Evolutionary conservation across 2,888 invertebrate genomes (phyloP).

Genomic region (Drosophila tanythrix): DNA sequence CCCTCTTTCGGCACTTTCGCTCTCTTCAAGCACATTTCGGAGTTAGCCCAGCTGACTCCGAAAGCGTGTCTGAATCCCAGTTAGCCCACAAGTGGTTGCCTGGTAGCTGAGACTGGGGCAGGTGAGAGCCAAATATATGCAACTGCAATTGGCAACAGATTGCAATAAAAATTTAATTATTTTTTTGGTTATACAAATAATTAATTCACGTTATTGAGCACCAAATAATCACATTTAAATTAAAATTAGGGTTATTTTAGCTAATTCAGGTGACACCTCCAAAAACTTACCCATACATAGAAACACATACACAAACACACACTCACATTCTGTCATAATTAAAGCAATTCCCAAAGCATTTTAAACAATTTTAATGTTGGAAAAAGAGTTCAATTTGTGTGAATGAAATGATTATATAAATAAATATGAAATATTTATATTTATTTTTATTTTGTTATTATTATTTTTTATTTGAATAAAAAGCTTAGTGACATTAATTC

Average conservation of each 20-base stretch:
- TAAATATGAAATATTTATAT: not conserved
- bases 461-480: not conserved
- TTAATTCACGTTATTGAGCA: constrained; percentile 6
- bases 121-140: constrained; percentile 19
- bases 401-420: not conserved
- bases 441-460: not conserved
- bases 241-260: constrained; percentile 22
- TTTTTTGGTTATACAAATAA: constrained; percentile 5
- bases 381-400: not conserved
- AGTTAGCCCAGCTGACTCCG: constrained; percentile 59
- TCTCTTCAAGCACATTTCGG: constrained; percentile 50
- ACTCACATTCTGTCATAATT: not conserved
- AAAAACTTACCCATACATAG: not conserved
- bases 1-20: not conserved
- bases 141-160: constrained; percentile 29
- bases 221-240: constrained; percentile 13
- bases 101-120: constrained; percentile 17
- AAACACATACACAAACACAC: not conserved
- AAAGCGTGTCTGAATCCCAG: constrained; percentile 28
- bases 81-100: constrained; percentile 73
- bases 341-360: constrained; percentile 29
- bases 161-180: constrained; percentile 6
- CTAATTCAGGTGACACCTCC: constrained; percentile 20
- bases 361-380: constrained; percentile 4
- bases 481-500: not conserved